Evolutionary conservation across 2,113 vertebrate species (phyloP), one percentile per base, ranked within the genome.

Genomic region (Hippopotamus amphibius): DNA sequence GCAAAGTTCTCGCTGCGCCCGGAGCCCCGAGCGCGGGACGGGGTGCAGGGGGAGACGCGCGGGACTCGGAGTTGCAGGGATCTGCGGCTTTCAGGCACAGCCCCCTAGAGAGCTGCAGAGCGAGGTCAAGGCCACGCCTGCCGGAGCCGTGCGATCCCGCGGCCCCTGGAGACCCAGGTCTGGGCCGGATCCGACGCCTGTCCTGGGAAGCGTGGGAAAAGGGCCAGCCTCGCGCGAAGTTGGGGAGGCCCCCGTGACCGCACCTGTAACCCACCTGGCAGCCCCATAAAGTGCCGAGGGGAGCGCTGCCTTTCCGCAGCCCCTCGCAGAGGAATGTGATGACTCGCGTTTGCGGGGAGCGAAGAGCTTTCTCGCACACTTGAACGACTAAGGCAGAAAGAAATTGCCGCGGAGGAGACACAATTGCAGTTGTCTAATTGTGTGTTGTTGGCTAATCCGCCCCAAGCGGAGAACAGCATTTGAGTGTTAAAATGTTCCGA

Each of bases 1-100:
- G 86, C 95, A 88, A 97, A 97, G 96, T 98, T 98, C 74, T 96
- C 69, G 95, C 69, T 3, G 91, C 28, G 28, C 80, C 66, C 80
- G 16, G 83, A 79, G 91, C 57, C 69, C 10, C 1, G 30, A 21
- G 65, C 46, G 43, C 48, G 13, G 37, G 90, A 74, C 21, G 33
- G 63, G 74, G 76, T 10, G 68, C 61, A 0, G 53, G 7, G 65
- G 46, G 48, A 30, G 65, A 6, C 48, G 82, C 37, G 72, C 79
- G 66, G 74, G n/a, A 30, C 28, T 24, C 43, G 55, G 77, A 81
- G 69, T 1, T 19, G 55, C 16, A 55, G 50, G 26, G 50, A 14
- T 28, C 55, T 14, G 0, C 0, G 28, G 61, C 76, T 55, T 24
- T 26, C 37, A 7, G 16, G 46, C n/a, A 5, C 26, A 28, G 28